Evolutionary conservation across 2,888 invertebrate genomes (phyloP), one percentile per base, ranked within the genome.

Genomic region (Incurvaria masculella): DNA sequence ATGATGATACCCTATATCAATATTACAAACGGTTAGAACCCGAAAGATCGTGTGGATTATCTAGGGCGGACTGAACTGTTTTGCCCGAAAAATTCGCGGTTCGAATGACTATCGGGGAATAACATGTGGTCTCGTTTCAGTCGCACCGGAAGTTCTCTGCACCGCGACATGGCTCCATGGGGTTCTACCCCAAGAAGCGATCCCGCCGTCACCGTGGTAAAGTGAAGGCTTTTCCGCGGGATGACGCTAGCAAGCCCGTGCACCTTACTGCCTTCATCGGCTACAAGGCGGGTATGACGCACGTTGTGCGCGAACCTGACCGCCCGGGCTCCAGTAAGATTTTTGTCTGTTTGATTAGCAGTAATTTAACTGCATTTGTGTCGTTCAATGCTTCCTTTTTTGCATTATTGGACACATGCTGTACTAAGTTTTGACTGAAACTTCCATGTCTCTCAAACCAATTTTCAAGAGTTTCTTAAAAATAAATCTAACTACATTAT

Each of bases 281-380:
- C 51, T 99, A 97, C 81, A 99, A 99, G 75, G 98, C 99, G 66
- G 99, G 99, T 71, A 99, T 99, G 99, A 97, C 97, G 63, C 99
- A 99, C 73, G 92, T 99, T 74, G 93, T 99, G 10, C 87, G 99
- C 60, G 99, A 99, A 80, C 97, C 97, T 47, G 97, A 98, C 79
- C 88, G 97, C 79, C 97, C 97, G 64, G 97, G 97, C 55, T 98
- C 97, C 76, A 97, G 96, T 97, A 76, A 90, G 95, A 42, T 4
- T 41, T 42, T 17, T 11, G 26, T 17, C 16, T 20, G 48, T 44
- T n/a, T n/a, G n/a, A n/a, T n/a, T n/a, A n/a, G n/a, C n/a, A n/a
- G n/a, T n/a, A n/a, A n/a, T n/a, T n/a, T n/a, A n/a, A n/a, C n/a
- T n/a, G n/a, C n/a, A n/a, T n/a, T n/a, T n/a, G n/a, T n/a, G n/a